phyloP scores from a whole-genome alignment of 2,888 invertebrate genomes.

The Troides aeacus region DNA sequence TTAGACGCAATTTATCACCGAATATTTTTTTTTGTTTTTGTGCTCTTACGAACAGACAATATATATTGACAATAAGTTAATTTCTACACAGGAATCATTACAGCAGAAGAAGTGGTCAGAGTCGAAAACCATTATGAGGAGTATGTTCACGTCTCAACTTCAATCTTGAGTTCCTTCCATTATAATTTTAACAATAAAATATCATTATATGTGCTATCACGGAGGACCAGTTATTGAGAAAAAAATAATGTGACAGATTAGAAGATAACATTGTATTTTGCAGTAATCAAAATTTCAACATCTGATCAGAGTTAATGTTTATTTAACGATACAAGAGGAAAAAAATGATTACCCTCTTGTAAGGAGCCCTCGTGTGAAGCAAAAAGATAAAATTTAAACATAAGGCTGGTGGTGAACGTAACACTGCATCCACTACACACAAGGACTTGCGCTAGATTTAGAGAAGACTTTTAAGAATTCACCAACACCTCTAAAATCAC shows the following conservation, averaged over 20 bases:
- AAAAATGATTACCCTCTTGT: too few relatives aligned
- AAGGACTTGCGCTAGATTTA: too few relatives aligned
- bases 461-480: slow-evolving; percentile 82
- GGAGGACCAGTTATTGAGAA: not conserved
- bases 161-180: not conserved
- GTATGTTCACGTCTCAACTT: not conserved
- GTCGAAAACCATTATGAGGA: not conserved
- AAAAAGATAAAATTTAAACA: too few relatives aligned
- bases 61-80: not conserved
- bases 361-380: too few relatives aligned
- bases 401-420: too few relatives aligned
- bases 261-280: not conserved
- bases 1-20: not conserved
- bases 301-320: too few relatives aligned
- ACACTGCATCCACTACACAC: too few relatives aligned
- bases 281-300: not conserved
- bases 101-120: not conserved
- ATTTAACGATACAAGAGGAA: too few relatives aligned
- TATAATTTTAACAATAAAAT: not conserved
- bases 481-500: slow-evolving; percentile 83
- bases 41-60: not conserved
- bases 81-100: slow-evolving; percentile 2
- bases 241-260: not conserved
- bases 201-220: too few relatives aligned
- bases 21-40: not conserved